Percentiles rank a stretch among this genome's conserved stretches.
Evolutionary conservation across 1,140 invertebrate species (phyloP).

Genomic region (Meloidogyne floridensis): DNA sequence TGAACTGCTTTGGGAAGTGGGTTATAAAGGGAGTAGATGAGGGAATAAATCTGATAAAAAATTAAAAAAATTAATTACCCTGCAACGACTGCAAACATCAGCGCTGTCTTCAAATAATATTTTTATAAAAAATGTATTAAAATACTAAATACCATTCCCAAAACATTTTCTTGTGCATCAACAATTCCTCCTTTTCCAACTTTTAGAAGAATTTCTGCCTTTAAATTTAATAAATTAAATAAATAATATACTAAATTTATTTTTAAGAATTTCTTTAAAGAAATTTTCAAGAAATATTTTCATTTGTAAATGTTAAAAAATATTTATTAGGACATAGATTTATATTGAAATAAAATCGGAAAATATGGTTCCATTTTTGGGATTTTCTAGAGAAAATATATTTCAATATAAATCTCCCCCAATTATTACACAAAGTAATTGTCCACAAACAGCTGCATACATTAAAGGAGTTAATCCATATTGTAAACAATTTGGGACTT

Average conservation of each 20-base stretch:
- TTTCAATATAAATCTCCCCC: no score
- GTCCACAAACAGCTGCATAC: constrained; percentile 30
- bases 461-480: constrained; percentile 39
- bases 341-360: no score
- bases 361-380: no score
- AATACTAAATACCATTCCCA: constrained; percentile 19
- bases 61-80: constrained; percentile 14
- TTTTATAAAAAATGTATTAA: no score
- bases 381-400: no score
- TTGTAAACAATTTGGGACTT: constrained; percentile 4
- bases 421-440: constrained; percentile 24
- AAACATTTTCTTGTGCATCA: constrained; percentile 39
- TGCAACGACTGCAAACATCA: constrained; percentile 37
- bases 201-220: neutral
- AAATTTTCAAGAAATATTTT: neutral
- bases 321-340: no score
- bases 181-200: neutral
- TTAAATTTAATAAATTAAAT: neutral
- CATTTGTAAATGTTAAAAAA: neutral
- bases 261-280: neutral
- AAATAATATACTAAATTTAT: no score
- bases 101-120: constrained; percentile 14
- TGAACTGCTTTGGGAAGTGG: no score
- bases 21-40: no score
- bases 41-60: neutral